A percentile compares a stretch with the other conserved stretches of the same genome.
These are phyloP conservation scores for Cephalopholis sonnerati DNA, from an alignment of 2,113 vertebrate genomes.

Conservation along the genomic window DNA sequence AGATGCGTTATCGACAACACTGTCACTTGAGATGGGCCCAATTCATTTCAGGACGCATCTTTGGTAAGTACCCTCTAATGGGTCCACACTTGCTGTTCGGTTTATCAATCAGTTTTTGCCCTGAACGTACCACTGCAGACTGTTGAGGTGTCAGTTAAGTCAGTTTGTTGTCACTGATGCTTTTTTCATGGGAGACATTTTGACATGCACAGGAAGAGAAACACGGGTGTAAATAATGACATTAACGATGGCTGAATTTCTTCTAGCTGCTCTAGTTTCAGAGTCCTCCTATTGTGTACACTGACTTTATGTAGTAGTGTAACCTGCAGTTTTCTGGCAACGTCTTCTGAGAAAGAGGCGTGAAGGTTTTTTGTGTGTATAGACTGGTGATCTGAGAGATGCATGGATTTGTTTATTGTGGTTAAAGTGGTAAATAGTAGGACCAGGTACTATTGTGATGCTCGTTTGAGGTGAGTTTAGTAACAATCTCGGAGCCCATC, in stretches of 20 bases:
- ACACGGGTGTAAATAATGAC: no score
- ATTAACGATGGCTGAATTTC: no score
- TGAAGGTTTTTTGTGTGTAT: background rate
- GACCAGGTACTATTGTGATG: background rate
- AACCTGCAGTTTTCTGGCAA: background rate
- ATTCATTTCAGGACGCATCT: background rate
- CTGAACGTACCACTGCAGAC: background rate
- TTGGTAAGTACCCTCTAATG: background rate
- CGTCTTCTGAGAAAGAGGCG: background rate
- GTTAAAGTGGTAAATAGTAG: background rate
- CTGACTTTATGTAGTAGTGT: background rate
- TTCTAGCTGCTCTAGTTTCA: no score
- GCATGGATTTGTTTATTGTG: conserved; percentile 1
- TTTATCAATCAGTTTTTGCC: background rate
- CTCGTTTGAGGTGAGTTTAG: background rate
- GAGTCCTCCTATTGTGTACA: background rate
- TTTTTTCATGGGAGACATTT: no score
- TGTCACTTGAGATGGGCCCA: background rate
- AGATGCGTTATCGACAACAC: background rate
- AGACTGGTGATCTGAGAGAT: background rate
- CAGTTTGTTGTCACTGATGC: no score
- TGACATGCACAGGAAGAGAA: no score
- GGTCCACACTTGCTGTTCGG: background rate
- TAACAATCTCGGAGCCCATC: no score
- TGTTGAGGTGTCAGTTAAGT: background rate